A percentile compares a stretch with the other conserved stretches of the same genome.
Evolutionary conservation across 2,888 invertebrate genomes (phyloP).

Genomic region (Eupithecia inturbata): DNA sequence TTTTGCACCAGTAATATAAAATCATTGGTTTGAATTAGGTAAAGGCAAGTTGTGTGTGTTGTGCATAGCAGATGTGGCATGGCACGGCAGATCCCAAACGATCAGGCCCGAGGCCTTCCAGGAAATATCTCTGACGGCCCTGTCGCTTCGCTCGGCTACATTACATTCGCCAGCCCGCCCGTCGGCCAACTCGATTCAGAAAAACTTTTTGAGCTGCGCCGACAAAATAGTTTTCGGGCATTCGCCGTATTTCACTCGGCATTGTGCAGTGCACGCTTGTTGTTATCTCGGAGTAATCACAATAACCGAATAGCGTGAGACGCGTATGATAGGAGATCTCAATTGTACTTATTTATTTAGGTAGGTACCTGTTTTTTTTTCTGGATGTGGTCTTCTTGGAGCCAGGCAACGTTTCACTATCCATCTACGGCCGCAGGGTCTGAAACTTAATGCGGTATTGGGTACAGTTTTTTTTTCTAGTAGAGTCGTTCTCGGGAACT

Average conservation of each 20-base stretch:
- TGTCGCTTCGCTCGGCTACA: constrained; percentile 53
- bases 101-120: constrained; percentile 74
- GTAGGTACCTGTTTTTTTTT: constrained; percentile 22
- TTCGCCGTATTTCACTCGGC: constrained; percentile 65
- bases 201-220: constrained; percentile 74
- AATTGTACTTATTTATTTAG: constrained; percentile 38
- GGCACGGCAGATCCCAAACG: constrained; percentile 60
- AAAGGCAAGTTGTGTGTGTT: constrained; percentile 46
- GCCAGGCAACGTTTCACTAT: constrained; percentile 25
- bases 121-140: constrained; percentile 69
- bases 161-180: constrained; percentile 57
- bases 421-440: constrained; percentile 19
- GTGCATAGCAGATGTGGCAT: constrained; percentile 72
- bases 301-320: constrained; percentile 56
- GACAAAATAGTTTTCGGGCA: constrained; percentile 66
- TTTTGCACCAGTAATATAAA: neutral
- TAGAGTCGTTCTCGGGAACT: neutral
- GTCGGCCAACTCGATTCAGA: constrained; percentile 56
- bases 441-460: constrained; percentile 21
- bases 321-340: constrained; percentile 42
- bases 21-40: constrained; percentile 44
- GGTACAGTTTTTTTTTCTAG: constrained; percentile 1
- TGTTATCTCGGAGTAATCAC: constrained; percentile 52
- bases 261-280: constrained; percentile 57
- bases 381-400: constrained; percentile 18